Conservation (phyloP, 2,888 invertebrate genomes). For the Cantharis nigra region DNA sequence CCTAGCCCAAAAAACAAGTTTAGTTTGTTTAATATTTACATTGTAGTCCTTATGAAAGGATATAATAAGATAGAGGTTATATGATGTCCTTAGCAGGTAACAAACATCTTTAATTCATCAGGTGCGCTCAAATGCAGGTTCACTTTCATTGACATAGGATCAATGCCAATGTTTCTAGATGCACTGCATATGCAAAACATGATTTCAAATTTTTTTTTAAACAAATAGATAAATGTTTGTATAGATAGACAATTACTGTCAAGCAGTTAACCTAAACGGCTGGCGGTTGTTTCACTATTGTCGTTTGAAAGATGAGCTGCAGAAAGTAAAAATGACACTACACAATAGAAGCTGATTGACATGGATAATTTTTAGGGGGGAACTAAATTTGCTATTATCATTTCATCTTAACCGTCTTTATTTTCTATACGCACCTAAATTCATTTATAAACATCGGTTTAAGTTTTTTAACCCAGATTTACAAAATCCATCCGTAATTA, state of each 20-base stretch:
- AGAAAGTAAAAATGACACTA: slow-evolving; percentile 17
- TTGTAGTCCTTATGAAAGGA: slow-evolving; percentile 11
- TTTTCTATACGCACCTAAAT: neutral
- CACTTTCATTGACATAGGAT: slow-evolving; percentile 34
- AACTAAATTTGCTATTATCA: neutral
- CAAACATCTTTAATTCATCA: slow-evolving; percentile 33
- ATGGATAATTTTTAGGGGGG: slow-evolving; percentile 31
- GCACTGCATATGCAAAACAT: slow-evolving; percentile 34
- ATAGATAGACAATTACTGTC: slow-evolving; percentile 32
- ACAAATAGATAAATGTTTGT: slow-evolving; percentile 21
- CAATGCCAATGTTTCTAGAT: slow-evolving; percentile 32
- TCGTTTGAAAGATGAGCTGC: slow-evolving; percentile 24
- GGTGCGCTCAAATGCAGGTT: slow-evolving; percentile 34
- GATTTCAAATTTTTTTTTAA: slow-evolving; percentile 19
- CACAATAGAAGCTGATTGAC: slow-evolving; percentile 36
- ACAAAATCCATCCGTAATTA: neutral
- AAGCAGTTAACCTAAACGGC: slow-evolving; percentile 18
- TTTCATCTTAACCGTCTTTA: neutral
- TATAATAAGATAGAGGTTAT: slow-evolving; percentile 8
- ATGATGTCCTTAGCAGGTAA: slow-evolving; percentile 29
- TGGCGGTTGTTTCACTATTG: slow-evolving; percentile 26
- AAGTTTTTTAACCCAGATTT: neutral
- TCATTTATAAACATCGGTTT: neutral
- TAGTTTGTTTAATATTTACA: slow-evolving; percentile 7
- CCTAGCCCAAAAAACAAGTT: slow-evolving; percentile 21